These are phyloP conservation scores for Julus scandinavius DNA, from an alignment of 2,888 invertebrate species.

Conservation along the genomic window DNA sequence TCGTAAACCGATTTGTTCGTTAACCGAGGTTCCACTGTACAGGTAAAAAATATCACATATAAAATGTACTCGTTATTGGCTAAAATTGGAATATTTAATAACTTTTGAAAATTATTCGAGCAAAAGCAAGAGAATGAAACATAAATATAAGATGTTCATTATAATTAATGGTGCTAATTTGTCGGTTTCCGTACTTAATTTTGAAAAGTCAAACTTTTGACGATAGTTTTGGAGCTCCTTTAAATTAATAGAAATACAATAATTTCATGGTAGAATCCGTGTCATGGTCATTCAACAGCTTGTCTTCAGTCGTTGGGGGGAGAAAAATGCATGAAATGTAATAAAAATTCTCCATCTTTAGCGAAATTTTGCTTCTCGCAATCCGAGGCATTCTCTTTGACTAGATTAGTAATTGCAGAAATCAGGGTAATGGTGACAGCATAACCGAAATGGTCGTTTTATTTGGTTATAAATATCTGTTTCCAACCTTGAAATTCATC, in stretches of 20 bases:
- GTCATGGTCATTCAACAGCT: not conserved
- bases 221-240: not conserved
- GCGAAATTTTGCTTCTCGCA: not conserved
- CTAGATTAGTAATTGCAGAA: conserved; percentile 24
- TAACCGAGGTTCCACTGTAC: too few relatives aligned
- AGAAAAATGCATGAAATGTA: not conserved
- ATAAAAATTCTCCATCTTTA: conserved; percentile 12
- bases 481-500: conserved; percentile 38
- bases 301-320: not conserved
- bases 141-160: not conserved
- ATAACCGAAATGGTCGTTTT: not conserved
- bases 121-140: too few relatives aligned
- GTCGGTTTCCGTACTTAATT: not conserved
- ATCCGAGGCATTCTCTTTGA: not conserved
- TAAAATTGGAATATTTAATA: too few relatives aligned
- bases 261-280: not conserved
- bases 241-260: not conserved
- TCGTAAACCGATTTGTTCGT: too few relatives aligned
- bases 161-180: not conserved
- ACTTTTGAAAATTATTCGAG: too few relatives aligned
- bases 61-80: too few relatives aligned
- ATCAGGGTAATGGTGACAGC: conserved; percentile 18
- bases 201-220: not conserved
- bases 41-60: too few relatives aligned
- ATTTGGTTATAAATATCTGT: conserved; percentile 39